Base-by-base conservation (phyloP, 2,888 invertebrate species). In the Brenthis daphne region DNA sequence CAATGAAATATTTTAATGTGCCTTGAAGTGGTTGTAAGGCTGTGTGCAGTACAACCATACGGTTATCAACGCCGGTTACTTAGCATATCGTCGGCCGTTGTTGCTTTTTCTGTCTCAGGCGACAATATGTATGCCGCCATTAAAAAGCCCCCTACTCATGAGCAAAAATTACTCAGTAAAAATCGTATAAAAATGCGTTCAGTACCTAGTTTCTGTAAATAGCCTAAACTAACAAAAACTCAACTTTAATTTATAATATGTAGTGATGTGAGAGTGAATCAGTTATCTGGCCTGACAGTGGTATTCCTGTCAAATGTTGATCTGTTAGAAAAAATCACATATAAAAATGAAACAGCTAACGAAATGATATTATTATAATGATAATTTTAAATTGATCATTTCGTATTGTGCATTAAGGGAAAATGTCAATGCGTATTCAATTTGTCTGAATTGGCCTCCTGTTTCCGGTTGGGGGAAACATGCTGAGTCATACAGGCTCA, bases 21-120 rank as follows among this genome's bases (percentile, higher is more conserved):
- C 73, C 73, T 70, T 73, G 76, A 77, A 77, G 77, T 74, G 76
- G 79, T 79, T 79, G 76, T 78, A 80, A 80, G 81, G 78, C 76
- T 70, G 72, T 74, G 72, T 75, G 70, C 75, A 69, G 66, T 73
- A 73, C 65, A 67, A 67, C 71, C 71, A 86, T 87, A 33, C 84
- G 79, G 85, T 85, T 91, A 91, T 92, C 91, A 88, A 81, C 84
- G 77, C 75, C 74, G 84, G 84, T 83, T 86, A 88, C 90, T 92
- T 91, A 91, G 90, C 91, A 91, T 90, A 92, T 91, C 90, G 85
- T 80, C 75, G 74, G 80, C 79, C 77, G 74, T 80, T 77, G 79
- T 81, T 71, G 83, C 83, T 90, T 90, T 90, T 91, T 89, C 86
- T 85, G 80, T 76, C 83, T 83, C 81, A 83, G 82, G 83, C 83